These are phyloP conservation scores for Tholera decimalis DNA, from an alignment of 2,888 invertebrate genomes.

Conservation along the genomic window DNA sequence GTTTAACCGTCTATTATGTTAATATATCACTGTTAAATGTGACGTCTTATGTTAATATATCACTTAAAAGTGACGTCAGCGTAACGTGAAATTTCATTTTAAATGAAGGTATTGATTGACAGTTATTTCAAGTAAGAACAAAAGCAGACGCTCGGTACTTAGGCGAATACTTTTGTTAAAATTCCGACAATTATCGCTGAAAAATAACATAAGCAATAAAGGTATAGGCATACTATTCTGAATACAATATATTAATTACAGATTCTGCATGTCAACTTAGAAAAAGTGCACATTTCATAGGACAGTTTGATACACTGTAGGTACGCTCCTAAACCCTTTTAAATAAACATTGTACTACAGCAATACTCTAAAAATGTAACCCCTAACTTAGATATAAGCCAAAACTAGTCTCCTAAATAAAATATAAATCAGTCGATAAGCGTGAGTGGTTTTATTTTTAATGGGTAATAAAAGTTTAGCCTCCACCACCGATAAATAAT, in stretches of 20 bases:
- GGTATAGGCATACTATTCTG: too few relatives aligned
- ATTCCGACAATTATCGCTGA: too few relatives aligned
- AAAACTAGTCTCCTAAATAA: slow-evolving; percentile 48
- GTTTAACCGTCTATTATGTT: too few relatives aligned
- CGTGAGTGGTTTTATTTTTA: slow-evolving; percentile 67
- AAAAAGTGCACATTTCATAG: neutral
- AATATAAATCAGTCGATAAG: slow-evolving; percentile 65
- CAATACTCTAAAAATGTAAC: neutral
- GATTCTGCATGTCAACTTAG: neutral
- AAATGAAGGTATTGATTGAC: too few relatives aligned
- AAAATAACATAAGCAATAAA: too few relatives aligned
- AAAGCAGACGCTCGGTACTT: too few relatives aligned
- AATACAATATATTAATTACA: neutral
- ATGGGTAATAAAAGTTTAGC: slow-evolving; percentile 65
- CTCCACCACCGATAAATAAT: slow-evolving; percentile 79
- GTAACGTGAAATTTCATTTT: too few relatives aligned
- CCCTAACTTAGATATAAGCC: slow-evolving; percentile 38
- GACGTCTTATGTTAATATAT: too few relatives aligned
- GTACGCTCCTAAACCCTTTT: neutral
- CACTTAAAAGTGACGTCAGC: too few relatives aligned
- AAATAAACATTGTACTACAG: neutral
- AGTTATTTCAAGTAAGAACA: too few relatives aligned
- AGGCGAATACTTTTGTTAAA: too few relatives aligned
- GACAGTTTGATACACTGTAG: neutral
- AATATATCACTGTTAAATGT: too few relatives aligned